Percentiles rank a stretch among this genome's conserved stretches.
Conservation (phyloP, 2,113 vertebrate genomes). For the Tragelaphus strepsiceros region DNA sequence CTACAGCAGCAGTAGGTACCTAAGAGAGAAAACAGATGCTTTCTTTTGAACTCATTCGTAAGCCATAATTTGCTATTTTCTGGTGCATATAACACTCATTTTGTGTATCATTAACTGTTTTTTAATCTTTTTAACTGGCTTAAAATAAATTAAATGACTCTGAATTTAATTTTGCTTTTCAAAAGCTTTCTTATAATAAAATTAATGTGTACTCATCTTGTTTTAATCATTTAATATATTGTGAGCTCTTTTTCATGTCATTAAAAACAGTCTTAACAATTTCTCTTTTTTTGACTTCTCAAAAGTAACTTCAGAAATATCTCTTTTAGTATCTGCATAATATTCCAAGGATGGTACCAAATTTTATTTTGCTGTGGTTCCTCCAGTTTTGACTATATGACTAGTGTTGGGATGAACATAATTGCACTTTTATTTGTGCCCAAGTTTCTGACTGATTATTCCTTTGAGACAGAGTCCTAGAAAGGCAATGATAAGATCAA, state of each 20-base stretch:
- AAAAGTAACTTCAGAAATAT: constrained; percentile 18
- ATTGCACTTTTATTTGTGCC: background rate
- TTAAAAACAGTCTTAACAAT: constrained; percentile 21
- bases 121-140: background rate
- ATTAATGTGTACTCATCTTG: background rate
- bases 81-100: background rate
- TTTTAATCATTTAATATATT: background rate
- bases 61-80: constrained; percentile 13
- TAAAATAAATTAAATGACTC: constrained; percentile 27
- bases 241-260: background rate
- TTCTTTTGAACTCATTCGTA: constrained; percentile 16
- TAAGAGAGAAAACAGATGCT: background rate
- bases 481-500: background rate
- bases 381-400: background rate
- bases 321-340: background rate
- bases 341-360: background rate
- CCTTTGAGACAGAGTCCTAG: background rate
- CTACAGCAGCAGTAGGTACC: background rate
- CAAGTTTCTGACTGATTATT: background rate
- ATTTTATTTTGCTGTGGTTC: constrained; percentile 19
- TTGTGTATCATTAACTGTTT: background rate
- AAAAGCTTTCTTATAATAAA: constrained; percentile 27
- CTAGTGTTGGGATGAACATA: background rate
- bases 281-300: background rate
- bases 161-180: constrained; percentile 23